Evolutionary conservation across 1,140 invertebrate species (phyloP), one percentile per base, ranked within the genome.

Genomic region (Drosophila rhopaloa): DNA sequence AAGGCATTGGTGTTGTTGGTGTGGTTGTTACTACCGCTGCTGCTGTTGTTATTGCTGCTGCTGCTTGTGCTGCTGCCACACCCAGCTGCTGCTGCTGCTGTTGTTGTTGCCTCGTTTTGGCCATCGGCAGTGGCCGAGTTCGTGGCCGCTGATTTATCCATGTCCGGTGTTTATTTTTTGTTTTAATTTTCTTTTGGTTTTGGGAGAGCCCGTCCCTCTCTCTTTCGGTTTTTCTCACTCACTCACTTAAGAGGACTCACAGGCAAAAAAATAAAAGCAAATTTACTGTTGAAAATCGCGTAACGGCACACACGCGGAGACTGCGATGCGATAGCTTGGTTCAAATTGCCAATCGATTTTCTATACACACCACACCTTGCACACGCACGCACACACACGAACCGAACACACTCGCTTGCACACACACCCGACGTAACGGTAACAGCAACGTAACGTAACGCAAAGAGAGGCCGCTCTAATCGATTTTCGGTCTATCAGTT

Each of bases 351-450:
- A 76, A 77, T 86, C 82, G 82, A 86, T 86, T 86, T 86, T 88
- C 66, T 86, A 86, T 86, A 86, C 65, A 86, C 82, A 86, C 82
- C 82, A 86, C 82, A 86, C 82, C 83, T 88, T 82, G 63, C 78
- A 56, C 73, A 73, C 67, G 48, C 67, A 68, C 71, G 51, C 35
- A 53, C 74, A 50, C 14, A 54, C 56, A 54, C 24, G 10, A 13
- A 7, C 55, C 29, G 29, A 32, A 41, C 47, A 29, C 19, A 46
- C 19, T 1, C 4, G 9, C 27, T 14, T 44, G 46, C 19, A 55
- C 67, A 57, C 24, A 66, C 53, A 24, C 29, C 58, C 58, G 71
- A 72, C 68, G 68, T 70, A 70, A 70, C 63, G 40, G 41, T 38
- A 51, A 51, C 46, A 50, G 66, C 35, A 70, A 56, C 66, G 66